A percentile compares a stretch with the other conserved stretches of the same genome.
phyloP scores from a whole-genome alignment of 2,888 invertebrate genomes.

The Athrips mouffetella region DNA sequence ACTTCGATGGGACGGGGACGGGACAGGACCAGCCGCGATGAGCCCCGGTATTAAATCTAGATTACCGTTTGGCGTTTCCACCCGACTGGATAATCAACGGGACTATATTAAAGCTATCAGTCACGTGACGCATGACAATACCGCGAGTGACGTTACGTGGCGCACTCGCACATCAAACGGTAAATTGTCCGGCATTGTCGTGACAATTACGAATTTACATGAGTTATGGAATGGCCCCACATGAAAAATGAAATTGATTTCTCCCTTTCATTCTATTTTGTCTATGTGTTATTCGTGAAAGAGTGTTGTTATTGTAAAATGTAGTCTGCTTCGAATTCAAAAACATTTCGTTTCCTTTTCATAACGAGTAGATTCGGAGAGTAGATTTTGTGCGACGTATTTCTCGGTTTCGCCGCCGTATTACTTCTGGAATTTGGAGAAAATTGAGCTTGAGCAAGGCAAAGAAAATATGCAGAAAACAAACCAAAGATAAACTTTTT shows the following conservation, averaged over 20 bases:
- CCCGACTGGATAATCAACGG: conserved; percentile 68
- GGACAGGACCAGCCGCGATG: conserved; percentile 49
- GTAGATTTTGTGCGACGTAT: conserved; percentile 1
- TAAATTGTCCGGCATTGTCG: conserved; percentile 43
- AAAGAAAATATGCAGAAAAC: background rate
- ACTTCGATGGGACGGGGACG: too few relatives aligned
- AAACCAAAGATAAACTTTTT: background rate
- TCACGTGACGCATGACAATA: conserved; percentile 65
- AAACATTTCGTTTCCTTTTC: background rate
- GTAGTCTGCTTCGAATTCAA: conserved; percentile 2
- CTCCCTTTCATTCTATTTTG: conserved; percentile 14
- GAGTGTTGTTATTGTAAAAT: background rate
- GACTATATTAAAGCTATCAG: conserved; percentile 75
- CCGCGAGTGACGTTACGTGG: conserved; percentile 52
- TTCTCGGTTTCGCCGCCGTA: background rate
- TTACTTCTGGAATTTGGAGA: background rate
- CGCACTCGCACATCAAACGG: conserved; percentile 52
- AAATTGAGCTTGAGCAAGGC: background rate
- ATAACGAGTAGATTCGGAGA: background rate
- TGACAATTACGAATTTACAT: conserved; percentile 44
- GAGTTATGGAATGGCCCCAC: conserved; percentile 28
- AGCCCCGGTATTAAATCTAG: conserved; percentile 73
- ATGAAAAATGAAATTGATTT: conserved; percentile 23
- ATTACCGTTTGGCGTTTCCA: conserved; percentile 72
- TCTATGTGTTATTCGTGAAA: background rate